Evolutionary conservation across 2,113 vertebrate species (phyloP), one percentile per base, ranked within the genome.

Genomic region (Rhynchopsitta pachyrhyncha): DNA sequence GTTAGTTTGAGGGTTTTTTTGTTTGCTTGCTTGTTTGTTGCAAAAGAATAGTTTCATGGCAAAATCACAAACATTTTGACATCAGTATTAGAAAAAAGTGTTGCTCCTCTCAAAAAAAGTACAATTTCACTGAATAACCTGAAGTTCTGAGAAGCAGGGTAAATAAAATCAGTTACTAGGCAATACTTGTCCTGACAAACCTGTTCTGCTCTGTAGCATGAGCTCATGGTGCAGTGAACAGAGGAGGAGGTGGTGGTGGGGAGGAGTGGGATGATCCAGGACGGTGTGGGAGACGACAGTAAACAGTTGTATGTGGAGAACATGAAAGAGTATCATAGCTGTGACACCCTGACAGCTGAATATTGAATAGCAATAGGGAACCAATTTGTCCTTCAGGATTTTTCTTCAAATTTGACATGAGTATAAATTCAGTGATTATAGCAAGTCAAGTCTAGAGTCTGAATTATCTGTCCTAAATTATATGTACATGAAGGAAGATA

Each of bases 131-230:
- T 62, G 57, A 55, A 93, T 50, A 92, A 50, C 29, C 29, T 50
- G 42, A 87, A 60, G 18, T 93, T 29, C n/a, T 33, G 29, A 86
- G 66, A 55, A 94, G 31, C 44, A 42, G 59, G 3, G 20, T 86
- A 89, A 94, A 68, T 79, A 91, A 92, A 89, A 89, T 87, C n/a
- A 73, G 66, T 95, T 77, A 79, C 78, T 62, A 66, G n/a, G 46
- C 77, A 81, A n/a, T 87, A 55, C 27, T 80, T 9, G 13, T 25
- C 79, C 73, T 88, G 85, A 24, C 18, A 79, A 88, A 85, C 82
- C 75, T 79, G 87, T 93, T 94, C 59, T 91, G 59, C 78, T 77
- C 49, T 88, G 75, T 19, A 86, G 53, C 63, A 17, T 90, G 64
- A 96, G 53, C 59, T 87, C 79, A 82, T 39, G 35, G 49, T 62